Conservation (phyloP, 2,888 invertebrate species). For the Galerucella calmariensis region DNA sequence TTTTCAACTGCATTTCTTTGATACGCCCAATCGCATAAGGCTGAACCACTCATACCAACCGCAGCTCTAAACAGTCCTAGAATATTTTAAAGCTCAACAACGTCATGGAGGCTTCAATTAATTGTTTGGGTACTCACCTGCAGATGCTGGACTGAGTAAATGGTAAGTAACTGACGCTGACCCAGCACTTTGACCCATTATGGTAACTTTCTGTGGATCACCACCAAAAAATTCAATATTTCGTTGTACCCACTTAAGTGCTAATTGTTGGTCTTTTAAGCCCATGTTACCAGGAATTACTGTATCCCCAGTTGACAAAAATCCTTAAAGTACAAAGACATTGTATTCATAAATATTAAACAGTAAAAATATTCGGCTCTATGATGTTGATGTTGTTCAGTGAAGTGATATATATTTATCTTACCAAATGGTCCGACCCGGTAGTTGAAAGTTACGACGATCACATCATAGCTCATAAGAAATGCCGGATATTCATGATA, state of each 20-base stretch:
- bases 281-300: constrained; percentile 55
- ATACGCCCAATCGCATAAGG: constrained; percentile 48
- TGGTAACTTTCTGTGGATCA: constrained; percentile 50
- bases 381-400: no score
- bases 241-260: constrained; percentile 49
- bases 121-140: constrained; percentile 26
- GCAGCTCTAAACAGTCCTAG: constrained; percentile 49
- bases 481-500: background rate
- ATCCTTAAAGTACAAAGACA: constrained; percentile 43
- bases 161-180: constrained; percentile 54
- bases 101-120: background rate
- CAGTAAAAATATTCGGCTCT: no score
- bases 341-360: no score
- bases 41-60: constrained; percentile 50
- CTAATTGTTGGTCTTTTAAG: constrained; percentile 54
- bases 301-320: constrained; percentile 52
- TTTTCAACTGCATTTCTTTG: constrained; percentile 50
- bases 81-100: background rate
- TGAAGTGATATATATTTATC: background rate
- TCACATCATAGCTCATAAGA: constrained; percentile 22
- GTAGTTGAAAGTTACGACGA: constrained; percentile 52
- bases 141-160: constrained; percentile 35
- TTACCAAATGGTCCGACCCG: constrained; percentile 50
- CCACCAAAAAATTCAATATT: constrained; percentile 54
- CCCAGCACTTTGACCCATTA: constrained; percentile 56